Evolutionary conservation across 2,797 vertebrate species (phyloP).

Genomic region (Pangasius larnaudii): DNA sequence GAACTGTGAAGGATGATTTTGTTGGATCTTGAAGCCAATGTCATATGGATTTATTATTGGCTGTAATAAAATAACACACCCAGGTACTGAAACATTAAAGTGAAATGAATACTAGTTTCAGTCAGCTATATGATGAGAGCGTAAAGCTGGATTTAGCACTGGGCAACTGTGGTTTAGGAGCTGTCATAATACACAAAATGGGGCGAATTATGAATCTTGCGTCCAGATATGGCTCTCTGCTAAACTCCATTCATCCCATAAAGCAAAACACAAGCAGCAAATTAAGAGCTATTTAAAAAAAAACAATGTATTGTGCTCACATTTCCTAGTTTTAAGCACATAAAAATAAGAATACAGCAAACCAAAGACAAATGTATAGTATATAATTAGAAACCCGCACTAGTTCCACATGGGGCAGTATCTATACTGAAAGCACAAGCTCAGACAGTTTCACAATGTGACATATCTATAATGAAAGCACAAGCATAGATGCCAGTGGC

Average conservation of each 20-base stretch:
- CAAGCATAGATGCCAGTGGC: slow-evolving; percentile 49
- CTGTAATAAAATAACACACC: not conserved
- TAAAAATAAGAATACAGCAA: not conserved
- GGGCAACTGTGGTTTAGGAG: not conserved
- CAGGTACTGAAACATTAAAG: not conserved
- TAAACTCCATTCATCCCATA: not conserved
- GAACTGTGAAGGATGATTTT: not conserved
- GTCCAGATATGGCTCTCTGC: not conserved
- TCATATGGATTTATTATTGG: not conserved
- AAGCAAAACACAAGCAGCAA: not conserved
- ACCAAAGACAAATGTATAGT: not conserved
- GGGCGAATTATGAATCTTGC: not conserved
- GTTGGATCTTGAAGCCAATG: not conserved
- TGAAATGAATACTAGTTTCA: not conserved
- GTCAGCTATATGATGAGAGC: not conserved
- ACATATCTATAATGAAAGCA: not conserved
- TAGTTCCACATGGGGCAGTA: not conserved
- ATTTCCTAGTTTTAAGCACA: not conserved
- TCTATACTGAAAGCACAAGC: slow-evolving; percentile 6
- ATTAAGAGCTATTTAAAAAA: not conserved
- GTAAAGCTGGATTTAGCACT: not conserved
- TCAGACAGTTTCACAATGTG: slow-evolving; percentile 3
- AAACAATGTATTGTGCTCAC: not conserved
- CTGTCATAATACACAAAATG: not conserved
- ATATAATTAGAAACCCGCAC: not conserved